These are phyloP conservation scores for Chloropsis hardwickii DNA, from an alignment of 2,113 vertebrate genomes.

Conservation along the genomic window DNA sequence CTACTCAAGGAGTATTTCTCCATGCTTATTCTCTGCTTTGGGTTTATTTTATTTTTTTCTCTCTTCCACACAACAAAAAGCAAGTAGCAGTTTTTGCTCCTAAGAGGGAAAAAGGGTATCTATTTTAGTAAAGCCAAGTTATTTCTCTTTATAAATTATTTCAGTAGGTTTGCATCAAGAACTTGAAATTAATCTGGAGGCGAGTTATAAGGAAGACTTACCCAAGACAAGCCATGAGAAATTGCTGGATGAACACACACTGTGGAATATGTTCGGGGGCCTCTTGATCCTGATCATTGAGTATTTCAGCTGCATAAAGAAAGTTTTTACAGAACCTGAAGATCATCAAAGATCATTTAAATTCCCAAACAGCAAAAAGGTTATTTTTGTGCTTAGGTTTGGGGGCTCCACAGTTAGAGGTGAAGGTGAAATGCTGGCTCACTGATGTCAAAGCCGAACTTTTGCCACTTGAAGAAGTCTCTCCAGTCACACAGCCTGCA, in stretches of 20 bases:
- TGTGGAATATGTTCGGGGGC: not conserved
- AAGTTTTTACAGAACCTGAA: not conserved
- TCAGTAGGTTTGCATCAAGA: not conserved
- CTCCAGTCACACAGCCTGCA: not conserved
- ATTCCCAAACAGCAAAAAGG: not conserved
- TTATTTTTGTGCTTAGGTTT: not conserved
- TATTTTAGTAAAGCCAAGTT: not conserved
- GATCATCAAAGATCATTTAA: not conserved
- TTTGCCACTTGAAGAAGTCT: not conserved
- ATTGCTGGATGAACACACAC: rapidly evolving
- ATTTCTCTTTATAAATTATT: not conserved
- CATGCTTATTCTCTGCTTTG: not conserved
- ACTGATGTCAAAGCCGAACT: not conserved
- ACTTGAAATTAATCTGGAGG: not conserved
- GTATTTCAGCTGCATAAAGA: not conserved
- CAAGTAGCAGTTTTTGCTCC: not conserved
- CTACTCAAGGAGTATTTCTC: not conserved
- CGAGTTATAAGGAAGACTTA: not conserved
- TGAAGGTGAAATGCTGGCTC: not conserved
- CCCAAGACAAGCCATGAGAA: not conserved
- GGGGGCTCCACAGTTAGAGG: not conserved
- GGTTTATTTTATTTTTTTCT: not conserved
- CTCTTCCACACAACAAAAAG: not conserved
- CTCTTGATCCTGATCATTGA: not conserved
- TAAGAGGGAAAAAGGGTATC: not conserved